Evolutionary conservation across 1,140 invertebrate species (phyloP).

Genomic region (Nixonia krombeini): DNA sequence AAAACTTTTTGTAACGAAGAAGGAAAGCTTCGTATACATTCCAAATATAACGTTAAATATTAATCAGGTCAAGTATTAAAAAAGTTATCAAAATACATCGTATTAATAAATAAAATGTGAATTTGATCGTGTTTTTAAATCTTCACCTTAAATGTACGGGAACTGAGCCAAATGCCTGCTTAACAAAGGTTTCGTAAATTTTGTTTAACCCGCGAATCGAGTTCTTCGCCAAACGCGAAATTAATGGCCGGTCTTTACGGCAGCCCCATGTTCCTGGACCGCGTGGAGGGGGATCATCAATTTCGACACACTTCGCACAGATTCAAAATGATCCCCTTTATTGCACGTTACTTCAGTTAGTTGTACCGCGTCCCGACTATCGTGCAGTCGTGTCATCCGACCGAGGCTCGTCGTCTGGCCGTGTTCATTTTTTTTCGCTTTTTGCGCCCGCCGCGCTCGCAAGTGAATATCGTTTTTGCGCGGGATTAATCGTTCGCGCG

Average conservation of each 20-base stretch:
- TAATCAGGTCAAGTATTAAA: too few relatives aligned
- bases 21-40: too few relatives aligned
- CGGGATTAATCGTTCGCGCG: too few relatives aligned
- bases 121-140: too few relatives aligned
- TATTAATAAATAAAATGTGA: too few relatives aligned
- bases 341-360: slow-evolving; percentile 60
- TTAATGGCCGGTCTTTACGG: slow-evolving; percentile 53
- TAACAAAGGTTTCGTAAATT: too few relatives aligned
- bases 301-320: slow-evolving; percentile 68
- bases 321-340: slow-evolving; percentile 70
- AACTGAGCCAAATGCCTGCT: too few relatives aligned
- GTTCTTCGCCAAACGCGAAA: slow-evolving; percentile 44
- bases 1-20: too few relatives aligned
- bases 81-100: too few relatives aligned
- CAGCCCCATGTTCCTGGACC: slow-evolving; percentile 34
- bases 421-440: background rate
- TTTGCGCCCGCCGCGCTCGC: background rate
- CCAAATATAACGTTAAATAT: too few relatives aligned
- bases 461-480: too few relatives aligned
- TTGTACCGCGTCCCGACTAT: slow-evolving; percentile 46
- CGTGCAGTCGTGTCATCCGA: slow-evolving; percentile 37
- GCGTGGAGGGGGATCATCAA: slow-evolving; percentile 65
- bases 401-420: background rate
- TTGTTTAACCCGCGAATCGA: slow-evolving; percentile 7
- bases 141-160: too few relatives aligned